These are phyloP conservation scores for Dexiosoma caninum DNA, from an alignment of 2,888 invertebrate species.

Conservation along the genomic window DNA sequence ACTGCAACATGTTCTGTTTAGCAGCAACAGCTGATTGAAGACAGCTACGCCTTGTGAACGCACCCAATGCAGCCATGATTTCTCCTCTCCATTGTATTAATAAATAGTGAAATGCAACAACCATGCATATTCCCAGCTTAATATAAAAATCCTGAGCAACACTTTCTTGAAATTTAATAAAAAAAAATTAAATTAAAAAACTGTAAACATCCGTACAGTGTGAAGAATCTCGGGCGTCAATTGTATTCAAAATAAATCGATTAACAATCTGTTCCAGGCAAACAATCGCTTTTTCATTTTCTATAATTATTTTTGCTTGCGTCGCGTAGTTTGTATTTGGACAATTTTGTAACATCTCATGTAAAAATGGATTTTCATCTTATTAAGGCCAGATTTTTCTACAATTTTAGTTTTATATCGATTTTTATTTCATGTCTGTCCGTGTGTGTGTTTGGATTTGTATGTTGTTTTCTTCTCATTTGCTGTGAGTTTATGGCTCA, in stretches of 20 bases:
- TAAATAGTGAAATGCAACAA: neutral
- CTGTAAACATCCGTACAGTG: neutral
- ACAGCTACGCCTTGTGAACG: too few species aligned
- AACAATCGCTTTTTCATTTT: neutral
- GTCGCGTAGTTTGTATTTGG: neutral
- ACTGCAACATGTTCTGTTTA: too few species aligned
- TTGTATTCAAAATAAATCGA: neutral
- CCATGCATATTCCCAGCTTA: constrained; percentile 12
- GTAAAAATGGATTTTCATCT: constrained; percentile 51
- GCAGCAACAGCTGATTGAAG: too few species aligned
- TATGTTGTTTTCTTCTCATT: constrained; percentile 18
- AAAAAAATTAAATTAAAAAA: constrained; percentile 1
- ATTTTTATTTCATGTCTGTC: constrained; percentile 7
- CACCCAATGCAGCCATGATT: too few species aligned
- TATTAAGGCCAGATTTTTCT: constrained; percentile 28
- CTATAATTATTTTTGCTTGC: constrained; percentile 34
- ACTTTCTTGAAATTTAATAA: constrained; percentile 10
- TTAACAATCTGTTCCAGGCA: neutral
- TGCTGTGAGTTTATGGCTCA: constrained; percentile 7
- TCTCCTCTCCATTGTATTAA: neutral
- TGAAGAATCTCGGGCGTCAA: constrained; percentile 30
- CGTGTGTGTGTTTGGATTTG: constrained; percentile 11
- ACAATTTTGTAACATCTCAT: constrained; percentile 38
- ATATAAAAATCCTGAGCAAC: constrained; percentile 48
- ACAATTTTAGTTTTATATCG: neutral